phyloP scores from a whole-genome alignment of 92 coral and sea anemone genomes.

The Micromussa lordhowensis region DNA sequence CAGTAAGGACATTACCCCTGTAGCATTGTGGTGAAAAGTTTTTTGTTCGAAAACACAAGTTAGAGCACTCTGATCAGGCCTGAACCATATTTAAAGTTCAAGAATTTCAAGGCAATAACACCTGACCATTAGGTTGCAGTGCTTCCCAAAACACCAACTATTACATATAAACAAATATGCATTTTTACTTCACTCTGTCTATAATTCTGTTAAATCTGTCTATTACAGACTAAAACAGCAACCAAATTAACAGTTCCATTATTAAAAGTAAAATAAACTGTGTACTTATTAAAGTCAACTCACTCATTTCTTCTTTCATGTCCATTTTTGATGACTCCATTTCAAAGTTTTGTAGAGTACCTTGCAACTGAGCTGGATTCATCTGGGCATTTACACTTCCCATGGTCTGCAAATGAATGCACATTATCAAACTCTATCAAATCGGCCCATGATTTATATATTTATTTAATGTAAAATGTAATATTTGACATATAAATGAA shows the following conservation, averaged over 20 bases:
- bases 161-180: too few species aligned
- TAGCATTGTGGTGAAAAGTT: background rate
- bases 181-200: too few species aligned
- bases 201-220: background rate
- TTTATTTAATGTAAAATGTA: too few species aligned
- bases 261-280: background rate
- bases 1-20: background rate
- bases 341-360: constrained; percentile 92
- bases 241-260: background rate
- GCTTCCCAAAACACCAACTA: too few species aligned
- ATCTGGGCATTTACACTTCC: constrained; percentile 92
- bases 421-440: background rate
- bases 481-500: too few species aligned
- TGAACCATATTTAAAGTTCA: too few species aligned
- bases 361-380: constrained; percentile 88
- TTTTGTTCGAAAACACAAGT: background rate
- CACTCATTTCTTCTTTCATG: constrained; percentile 96
- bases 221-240: background rate
- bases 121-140: too few species aligned
- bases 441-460: background rate
- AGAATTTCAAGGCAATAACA: too few species aligned
- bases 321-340: constrained; percentile 97
- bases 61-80: too few species aligned
- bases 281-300: constrained; percentile 13
- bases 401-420: constrained; percentile 76